Evolutionary conservation across 2,113 vertebrate species (phyloP).

Genomic region (Hiodon alosoides): DNA sequence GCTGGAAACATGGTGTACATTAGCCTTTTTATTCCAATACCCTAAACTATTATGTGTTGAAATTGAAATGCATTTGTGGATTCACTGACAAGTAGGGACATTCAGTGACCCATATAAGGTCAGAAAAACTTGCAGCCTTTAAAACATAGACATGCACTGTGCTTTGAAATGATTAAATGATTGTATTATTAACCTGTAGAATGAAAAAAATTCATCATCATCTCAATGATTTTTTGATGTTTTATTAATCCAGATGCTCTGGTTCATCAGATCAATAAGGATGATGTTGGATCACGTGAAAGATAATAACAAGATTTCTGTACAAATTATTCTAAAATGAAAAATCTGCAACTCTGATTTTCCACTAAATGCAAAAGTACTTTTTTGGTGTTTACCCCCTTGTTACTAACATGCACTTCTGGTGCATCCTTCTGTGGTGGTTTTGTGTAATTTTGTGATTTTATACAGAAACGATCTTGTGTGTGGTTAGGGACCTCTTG

Average conservation of each 20-base stretch:
- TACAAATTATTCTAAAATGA: too few relatives aligned
- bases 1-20: neutral
- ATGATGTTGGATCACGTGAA: neutral
- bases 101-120: neutral
- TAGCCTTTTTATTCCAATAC: slow-evolving; percentile 8
- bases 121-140: neutral
- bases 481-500: neutral
- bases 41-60: neutral
- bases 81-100: slow-evolving; percentile 1
- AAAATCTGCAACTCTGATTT: neutral
- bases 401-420: slow-evolving; percentile 13
- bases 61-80: slow-evolving; percentile 6
- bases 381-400: neutral
- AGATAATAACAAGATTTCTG: too few relatives aligned
- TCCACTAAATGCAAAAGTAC: neutral
- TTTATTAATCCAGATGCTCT: neutral
- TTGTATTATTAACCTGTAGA: neutral
- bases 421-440: slow-evolving; percentile 10
- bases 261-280: neutral
- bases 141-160: neutral
- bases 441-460: slow-evolving; percentile 20
- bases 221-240: neutral
- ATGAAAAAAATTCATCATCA: neutral
- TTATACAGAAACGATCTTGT: slow-evolving; percentile 26
- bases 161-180: neutral